Conservation (phyloP, 2,113 vertebrate species). For the Vidua chalybeata region DNA sequence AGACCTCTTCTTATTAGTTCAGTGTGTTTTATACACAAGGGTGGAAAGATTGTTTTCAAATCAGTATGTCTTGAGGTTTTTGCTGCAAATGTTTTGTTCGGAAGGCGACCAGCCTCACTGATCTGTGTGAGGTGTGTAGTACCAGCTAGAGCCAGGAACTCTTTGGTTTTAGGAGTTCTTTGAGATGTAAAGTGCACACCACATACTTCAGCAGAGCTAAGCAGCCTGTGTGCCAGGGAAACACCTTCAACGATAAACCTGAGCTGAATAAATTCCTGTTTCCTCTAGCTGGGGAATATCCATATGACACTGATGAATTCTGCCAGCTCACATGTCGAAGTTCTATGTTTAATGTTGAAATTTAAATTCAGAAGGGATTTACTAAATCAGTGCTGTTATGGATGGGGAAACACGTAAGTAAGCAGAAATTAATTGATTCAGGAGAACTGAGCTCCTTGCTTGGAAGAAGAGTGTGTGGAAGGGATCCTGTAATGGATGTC, state of each 20-base stretch:
- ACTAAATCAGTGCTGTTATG: neutral
- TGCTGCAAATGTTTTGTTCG: neutral
- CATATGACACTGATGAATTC: neutral
- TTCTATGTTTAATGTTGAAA: conserved; percentile 6
- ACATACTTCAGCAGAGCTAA: neutral
- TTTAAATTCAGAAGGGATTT: conserved; percentile 38
- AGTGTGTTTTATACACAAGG: neutral
- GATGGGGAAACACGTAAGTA: neutral
- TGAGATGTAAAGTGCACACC: rapidly evolving
- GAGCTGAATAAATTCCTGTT: conserved; percentile 4
- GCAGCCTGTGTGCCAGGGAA: neutral
- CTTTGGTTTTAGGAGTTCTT: neutral
- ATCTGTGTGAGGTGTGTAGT: neutral
- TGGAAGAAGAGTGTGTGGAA: neutral
- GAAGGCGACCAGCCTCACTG: rapidly evolving
- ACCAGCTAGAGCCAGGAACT: neutral
- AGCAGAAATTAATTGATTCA: conserved; percentile 1
- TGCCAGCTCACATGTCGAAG: neutral
- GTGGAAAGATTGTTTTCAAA: neutral
- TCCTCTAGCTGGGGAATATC: neutral
- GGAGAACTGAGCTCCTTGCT: neutral
- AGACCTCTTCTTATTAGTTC: neutral
- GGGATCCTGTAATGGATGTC: neutral
- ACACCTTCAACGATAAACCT: neutral
- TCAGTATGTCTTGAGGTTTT: neutral